Base-by-base conservation (phyloP, 2,888 invertebrate species). In the Branchipolynoe longqiensis region DNA sequence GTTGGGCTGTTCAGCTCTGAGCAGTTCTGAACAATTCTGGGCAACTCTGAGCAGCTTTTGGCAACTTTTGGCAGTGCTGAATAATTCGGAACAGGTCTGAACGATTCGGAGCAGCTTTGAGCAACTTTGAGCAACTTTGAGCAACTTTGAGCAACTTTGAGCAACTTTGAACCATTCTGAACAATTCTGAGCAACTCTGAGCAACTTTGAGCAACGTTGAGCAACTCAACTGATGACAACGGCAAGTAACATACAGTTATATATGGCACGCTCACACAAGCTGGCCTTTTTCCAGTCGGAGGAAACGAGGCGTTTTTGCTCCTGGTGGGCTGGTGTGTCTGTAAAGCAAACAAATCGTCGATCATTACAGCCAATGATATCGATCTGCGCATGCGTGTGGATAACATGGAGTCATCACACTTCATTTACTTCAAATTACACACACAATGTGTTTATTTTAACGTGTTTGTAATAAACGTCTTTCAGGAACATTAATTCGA, bases 231-330 rank as follows among this genome's bases (percentile, higher is more conserved):
- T 12, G 8, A 48, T 48, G 18, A 48, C 48, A 48, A 18, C 48
- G 18, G 8, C 8, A 18, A 48, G 48, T 18, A 48, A 18, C 48
- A 48, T 18, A 48, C 48, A 48, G 48, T 18, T 18, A 48, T 48
- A 18, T 18, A 48, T 8, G 18, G 48, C 48, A 18, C 8, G 69
- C 69, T 14, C 36, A 33, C 36, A 36, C 8, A 18, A 36, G 36
- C n/a, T 69, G 69, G 69, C 69, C 38, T 14, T 38, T 69, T 25
- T 69, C 69, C 69, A 69, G 69, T 33, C 1, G 31, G 62, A 31
- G 62, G 62, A 14, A 18, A 28, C 28, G 62, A 2, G 62, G 62
- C 69, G 36, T 69, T 69, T 69, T 69, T 69, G 36, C 38, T 38
- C 38, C 69, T 36, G 69, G 69, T 69, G 38, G 3, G 48, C n/a